Conservation (phyloP, 2,888 invertebrate species). For the Furcula furcula region DNA sequence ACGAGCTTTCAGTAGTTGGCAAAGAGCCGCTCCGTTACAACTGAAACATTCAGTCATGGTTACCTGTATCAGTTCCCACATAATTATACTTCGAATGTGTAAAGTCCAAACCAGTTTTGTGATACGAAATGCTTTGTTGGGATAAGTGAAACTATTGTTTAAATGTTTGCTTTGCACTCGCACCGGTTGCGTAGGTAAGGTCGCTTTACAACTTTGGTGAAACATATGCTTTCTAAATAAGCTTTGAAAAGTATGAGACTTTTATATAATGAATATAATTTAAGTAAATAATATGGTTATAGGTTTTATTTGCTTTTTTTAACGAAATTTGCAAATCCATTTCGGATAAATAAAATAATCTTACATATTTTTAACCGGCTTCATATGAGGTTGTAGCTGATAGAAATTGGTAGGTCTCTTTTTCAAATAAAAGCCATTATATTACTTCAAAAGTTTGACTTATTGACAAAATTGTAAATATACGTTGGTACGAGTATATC, state of each 20-base stretch:
- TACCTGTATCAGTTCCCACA: slow-evolving; percentile 27
- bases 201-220: slow-evolving; percentile 30
- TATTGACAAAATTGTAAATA: too few species aligned
- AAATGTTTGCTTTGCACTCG: slow-evolving; percentile 71
- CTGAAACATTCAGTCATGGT: slow-evolving; percentile 31
- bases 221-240: slow-evolving; percentile 20
- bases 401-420: too few species aligned
- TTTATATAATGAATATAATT: too few species aligned
- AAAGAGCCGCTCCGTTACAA: slow-evolving; percentile 40
- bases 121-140: slow-evolving; percentile 47
- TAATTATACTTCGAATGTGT: slow-evolving; percentile 34
- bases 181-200: slow-evolving; percentile 68
- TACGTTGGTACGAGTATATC: too few species aligned
- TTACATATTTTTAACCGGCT: too few species aligned
- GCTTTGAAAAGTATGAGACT: neutral
- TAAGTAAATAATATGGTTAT: neutral
- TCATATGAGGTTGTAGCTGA: too few species aligned
- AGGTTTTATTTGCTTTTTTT: too few species aligned
- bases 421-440: too few species aligned
- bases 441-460: too few species aligned
- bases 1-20: slow-evolving; percentile 55
- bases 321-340: too few species aligned
- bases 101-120: slow-evolving; percentile 36
- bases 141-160: slow-evolving; percentile 56
- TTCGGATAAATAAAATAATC: too few species aligned